A percentile compares a stretch with the other conserved stretches of the same genome.
Evolutionary conservation across 2,113 vertebrate species (phyloP).

Genomic region (Rhabdornis inornatus): DNA sequence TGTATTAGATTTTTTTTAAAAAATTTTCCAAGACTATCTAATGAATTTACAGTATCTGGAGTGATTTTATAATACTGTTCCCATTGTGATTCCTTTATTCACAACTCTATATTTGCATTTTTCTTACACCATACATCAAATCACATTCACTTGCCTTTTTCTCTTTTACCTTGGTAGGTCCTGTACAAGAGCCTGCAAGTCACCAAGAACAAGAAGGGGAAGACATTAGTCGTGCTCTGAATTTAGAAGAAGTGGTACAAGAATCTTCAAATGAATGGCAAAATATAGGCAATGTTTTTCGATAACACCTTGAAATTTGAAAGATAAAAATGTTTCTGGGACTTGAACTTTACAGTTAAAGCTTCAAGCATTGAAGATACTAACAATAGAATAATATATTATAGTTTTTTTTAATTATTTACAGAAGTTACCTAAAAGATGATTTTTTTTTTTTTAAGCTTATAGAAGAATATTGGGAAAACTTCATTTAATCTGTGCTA

Average conservation of each 20-base stretch:
- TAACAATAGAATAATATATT: constrained; percentile 51
- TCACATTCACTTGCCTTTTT: not conserved
- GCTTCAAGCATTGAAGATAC: constrained; percentile 21
- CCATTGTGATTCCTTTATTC: not conserved
- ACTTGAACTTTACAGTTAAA: constrained; percentile 6
- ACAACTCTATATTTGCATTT: not conserved
- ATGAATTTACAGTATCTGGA: not conserved
- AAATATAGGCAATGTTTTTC: constrained; percentile 81
- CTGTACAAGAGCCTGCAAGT: constrained; percentile 61
- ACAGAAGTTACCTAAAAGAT: constrained; percentile 28
- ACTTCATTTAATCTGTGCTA: constrained; percentile 2
- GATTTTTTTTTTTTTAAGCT: constrained; percentile 68
- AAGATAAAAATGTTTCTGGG: not conserved
- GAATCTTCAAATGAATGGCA: constrained; percentile 83
- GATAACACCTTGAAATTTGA: constrained; percentile 6
- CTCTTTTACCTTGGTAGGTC: constrained; percentile 40
- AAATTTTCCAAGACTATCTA: fast-evolving
- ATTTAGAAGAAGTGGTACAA: constrained; percentile 82
- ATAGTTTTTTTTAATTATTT: constrained; percentile 56
- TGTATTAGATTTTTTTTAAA: fast-evolving
- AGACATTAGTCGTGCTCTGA: constrained; percentile 73
- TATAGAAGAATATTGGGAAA: constrained; percentile 8
- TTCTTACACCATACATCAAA: not conserved
- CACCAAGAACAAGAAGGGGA: constrained; percentile 72
- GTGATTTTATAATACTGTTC: not conserved